Percentiles rank a stretch among this genome's conserved stretches.
These are phyloP conservation scores for Umimayanthus chanpuru DNA, from an alignment of 92 coral and sea anemone genomes.

Conservation along the genomic window DNA sequence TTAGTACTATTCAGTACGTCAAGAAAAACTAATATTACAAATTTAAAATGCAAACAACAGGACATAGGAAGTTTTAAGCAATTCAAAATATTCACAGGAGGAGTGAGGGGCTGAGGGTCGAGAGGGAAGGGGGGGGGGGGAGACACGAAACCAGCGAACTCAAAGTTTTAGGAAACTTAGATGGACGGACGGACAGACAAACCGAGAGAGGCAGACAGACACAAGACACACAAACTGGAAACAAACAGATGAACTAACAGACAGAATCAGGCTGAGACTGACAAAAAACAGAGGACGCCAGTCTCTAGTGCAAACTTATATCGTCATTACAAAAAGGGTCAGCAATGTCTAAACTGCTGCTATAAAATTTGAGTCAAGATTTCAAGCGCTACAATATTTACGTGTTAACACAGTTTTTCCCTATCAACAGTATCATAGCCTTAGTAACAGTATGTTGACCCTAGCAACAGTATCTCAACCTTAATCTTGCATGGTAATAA, in stretches of 20 bases:
- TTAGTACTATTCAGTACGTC: background rate
- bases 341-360: too few relatives aligned
- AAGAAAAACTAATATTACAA: background rate
- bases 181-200: background rate
- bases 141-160: background rate
- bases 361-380: too few relatives aligned
- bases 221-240: too few relatives aligned
- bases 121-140: too few relatives aligned
- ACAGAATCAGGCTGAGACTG: too few relatives aligned
- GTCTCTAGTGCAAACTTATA: too few relatives aligned
- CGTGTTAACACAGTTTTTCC: background rate
- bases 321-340: too few relatives aligned
- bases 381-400: background rate
- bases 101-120: background rate
- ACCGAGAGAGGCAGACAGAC: too few relatives aligned
- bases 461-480: background rate
- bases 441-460: background rate
- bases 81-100: background rate
- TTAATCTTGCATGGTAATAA: background rate
- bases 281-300: too few relatives aligned
- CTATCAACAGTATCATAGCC: background rate
- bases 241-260: too few relatives aligned
- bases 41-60: background rate
- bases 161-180: background rate
- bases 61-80: background rate